These are phyloP conservation scores for Zhuqinia jingwanae DNA, from an alignment of 2,888 invertebrate species.

Conservation along the genomic window DNA sequence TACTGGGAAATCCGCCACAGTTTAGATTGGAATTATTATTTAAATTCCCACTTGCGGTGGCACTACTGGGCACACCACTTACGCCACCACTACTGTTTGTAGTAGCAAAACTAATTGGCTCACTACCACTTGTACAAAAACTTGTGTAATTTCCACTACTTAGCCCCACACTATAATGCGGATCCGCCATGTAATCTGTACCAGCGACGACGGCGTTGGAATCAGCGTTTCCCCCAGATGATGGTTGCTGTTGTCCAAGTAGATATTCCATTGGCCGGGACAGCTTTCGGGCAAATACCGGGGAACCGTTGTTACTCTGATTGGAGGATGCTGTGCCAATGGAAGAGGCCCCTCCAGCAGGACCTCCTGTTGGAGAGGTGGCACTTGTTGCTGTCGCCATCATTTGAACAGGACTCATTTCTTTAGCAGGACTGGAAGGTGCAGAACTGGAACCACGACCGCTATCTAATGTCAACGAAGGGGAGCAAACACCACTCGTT, in stretches of 20 bases:
- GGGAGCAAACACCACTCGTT: conserved; percentile 74
- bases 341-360: conserved; percentile 2
- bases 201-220: no score
- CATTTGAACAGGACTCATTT: conserved; percentile 77
- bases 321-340: conserved; percentile 34
- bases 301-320: conserved; percentile 47
- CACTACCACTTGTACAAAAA: conserved; percentile 48
- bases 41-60: not conserved
- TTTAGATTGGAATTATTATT: conserved; percentile 35
- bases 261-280: conserved; percentile 58
- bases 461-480: conserved; percentile 77
- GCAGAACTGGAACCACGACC: conserved; percentile 77
- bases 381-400: conserved; percentile 38
- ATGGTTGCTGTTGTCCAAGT: conserved; percentile 27
- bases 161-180: conserved; percentile 21
- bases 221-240: not conserved
- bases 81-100: conserved; percentile 22
- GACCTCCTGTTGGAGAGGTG: not conserved
- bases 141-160: conserved; percentile 51
- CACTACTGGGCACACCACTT: not conserved
- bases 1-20: conserved; percentile 22
- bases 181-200: conserved; percentile 17
- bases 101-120: conserved; percentile 53
- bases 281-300: conserved; percentile 67
- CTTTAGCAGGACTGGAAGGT: conserved; percentile 77